Conservation (phyloP, 2,113 vertebrate genomes). For the Irena cyanogastra region DNA sequence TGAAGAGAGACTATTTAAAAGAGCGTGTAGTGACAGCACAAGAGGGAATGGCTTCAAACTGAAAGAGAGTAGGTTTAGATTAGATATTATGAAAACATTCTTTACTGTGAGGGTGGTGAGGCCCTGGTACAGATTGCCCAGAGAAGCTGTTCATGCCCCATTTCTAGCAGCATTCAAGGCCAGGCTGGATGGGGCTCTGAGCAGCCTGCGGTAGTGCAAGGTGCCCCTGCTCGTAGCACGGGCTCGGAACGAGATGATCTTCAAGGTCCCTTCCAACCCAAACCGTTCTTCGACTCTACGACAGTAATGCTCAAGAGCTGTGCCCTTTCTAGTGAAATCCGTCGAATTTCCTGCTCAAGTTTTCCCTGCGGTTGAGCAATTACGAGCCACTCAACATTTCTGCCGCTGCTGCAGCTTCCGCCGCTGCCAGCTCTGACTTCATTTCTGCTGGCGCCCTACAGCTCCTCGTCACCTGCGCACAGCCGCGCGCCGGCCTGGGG, state of each 20-base stretch:
- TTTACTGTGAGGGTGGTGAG: neutral
- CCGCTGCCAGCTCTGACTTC: neutral
- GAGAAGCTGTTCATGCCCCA: neutral
- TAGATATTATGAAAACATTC: too few relatives aligned
- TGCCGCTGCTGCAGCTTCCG: neutral
- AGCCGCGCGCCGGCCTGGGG: neutral
- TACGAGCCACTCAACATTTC: neutral
- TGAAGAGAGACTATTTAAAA: neutral
- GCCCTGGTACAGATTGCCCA: accelerated
- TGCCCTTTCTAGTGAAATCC: neutral
- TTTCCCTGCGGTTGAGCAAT: neutral
- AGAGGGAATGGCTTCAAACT: neutral
- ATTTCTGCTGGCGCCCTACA: neutral
- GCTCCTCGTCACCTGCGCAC: neutral
- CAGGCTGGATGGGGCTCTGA: neutral
- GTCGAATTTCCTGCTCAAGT: neutral
- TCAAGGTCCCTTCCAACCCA: neutral
- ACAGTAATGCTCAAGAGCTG: neutral
- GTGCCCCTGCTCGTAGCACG: accelerated
- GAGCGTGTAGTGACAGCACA: neutral
- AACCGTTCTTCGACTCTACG: neutral
- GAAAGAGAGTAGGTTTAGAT: neutral
- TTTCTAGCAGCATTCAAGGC: neutral
- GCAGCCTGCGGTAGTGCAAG: accelerated
- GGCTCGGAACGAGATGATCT: neutral